Percentiles rank a stretch among this genome's conserved stretches.
Conservation (phyloP, 2,888 invertebrate species). For the Dorcus parallelipipedus region DNA sequence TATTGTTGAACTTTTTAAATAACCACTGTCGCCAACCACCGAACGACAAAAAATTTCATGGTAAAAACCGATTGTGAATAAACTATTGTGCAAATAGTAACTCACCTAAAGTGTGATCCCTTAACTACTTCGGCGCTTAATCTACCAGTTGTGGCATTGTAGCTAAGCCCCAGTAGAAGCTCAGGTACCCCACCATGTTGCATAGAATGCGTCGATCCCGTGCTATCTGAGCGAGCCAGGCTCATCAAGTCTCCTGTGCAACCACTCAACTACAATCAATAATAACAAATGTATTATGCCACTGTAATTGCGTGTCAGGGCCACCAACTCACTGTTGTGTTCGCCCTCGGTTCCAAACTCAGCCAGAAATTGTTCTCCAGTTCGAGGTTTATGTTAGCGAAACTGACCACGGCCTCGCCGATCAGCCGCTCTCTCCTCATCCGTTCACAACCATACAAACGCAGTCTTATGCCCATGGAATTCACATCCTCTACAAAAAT, state of each 20-base stretch:
- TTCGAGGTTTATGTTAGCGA: constrained; percentile 85
- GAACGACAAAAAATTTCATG: not conserved
- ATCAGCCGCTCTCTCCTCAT: constrained; percentile 89
- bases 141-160: constrained; percentile 90
- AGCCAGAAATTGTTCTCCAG: constrained; percentile 89
- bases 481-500: constrained; percentile 77
- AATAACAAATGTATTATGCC: not conserved
- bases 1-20: no score
- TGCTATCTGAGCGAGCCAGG: constrained; percentile 87
- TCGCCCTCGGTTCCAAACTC: constrained; percentile 71
- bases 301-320: not conserved
- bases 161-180: constrained; percentile 82
- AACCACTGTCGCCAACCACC: no score
- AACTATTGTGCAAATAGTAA: not conserved
- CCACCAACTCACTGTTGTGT: constrained; percentile 49
- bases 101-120: constrained; percentile 65
- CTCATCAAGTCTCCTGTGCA: constrained; percentile 65
- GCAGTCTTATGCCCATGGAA: constrained; percentile 84
- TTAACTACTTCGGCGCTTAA: constrained; percentile 87
- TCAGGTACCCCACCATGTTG: constrained; percentile 89
- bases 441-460: constrained; percentile 88
- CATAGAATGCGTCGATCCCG: constrained; percentile 90
- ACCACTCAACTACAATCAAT: constrained; percentile 47
- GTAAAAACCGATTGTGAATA: not conserved
- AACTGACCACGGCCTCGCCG: constrained; percentile 87